Conservation (phyloP, 1,140 invertebrate species). For the Antheraea pernyi region DNA sequence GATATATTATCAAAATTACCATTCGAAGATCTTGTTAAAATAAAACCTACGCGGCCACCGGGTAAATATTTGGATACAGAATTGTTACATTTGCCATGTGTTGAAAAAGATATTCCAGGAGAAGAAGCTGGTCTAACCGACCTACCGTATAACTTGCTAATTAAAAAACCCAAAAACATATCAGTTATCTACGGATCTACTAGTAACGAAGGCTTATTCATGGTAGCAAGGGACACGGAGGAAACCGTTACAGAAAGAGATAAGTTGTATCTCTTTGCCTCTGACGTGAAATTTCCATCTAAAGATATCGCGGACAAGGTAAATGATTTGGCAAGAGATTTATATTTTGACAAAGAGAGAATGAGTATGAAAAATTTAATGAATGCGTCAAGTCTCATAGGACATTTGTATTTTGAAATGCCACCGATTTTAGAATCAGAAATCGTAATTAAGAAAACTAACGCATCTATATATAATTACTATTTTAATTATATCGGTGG, state of each 20-base stretch:
- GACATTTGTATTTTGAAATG: conserved; percentile 60
- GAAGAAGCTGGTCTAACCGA: conserved; percentile 47
- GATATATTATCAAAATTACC: too few species aligned
- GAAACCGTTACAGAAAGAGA: conserved; percentile 47
- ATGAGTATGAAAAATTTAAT: conserved; percentile 43
- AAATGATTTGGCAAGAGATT: conserved; percentile 35
- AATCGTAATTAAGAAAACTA: conserved; percentile 26
- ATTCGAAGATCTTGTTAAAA: conserved; percentile 20
- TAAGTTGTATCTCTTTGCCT: conserved; percentile 54
- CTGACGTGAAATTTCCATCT: conserved; percentile 53
- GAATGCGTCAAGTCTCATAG: conserved; percentile 51
- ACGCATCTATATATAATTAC: conserved; percentile 58
- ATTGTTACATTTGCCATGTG: conserved; percentile 56
- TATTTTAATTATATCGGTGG: conserved; percentile 15
- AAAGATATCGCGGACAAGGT: conserved; percentile 43
- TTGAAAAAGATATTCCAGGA: conserved; percentile 40
- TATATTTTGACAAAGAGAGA: conserved; percentile 56
- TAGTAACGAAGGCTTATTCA: too few species aligned
- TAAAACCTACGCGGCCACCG: conserved; percentile 46
- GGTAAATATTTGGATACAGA: conserved; percentile 58
- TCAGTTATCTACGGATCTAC: too few species aligned
- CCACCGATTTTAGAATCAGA: conserved; percentile 56
- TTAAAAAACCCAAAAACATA: conserved; percentile 43
- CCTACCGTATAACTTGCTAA: conserved; percentile 52
- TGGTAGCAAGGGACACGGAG: conserved; percentile 34